These are phyloP conservation scores for Micropterix aruncella DNA, from an alignment of 2,888 invertebrate genomes.

Conservation along the genomic window DNA sequence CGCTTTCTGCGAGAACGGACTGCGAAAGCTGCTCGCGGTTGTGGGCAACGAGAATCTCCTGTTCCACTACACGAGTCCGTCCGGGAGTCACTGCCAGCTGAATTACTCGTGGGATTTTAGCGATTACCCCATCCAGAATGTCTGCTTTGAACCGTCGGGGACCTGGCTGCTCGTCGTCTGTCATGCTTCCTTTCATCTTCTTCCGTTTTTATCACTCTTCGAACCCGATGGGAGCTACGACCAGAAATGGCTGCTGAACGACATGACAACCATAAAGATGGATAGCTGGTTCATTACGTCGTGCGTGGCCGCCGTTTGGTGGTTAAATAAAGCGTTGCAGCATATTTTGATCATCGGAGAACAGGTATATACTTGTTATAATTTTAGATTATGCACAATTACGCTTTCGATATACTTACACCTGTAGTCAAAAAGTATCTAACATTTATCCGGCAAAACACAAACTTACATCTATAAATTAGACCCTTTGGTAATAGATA, in stretches of 20 bases:
- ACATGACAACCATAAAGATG: constrained; percentile 29
- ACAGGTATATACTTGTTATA: no score
- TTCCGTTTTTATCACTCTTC: constrained; percentile 34
- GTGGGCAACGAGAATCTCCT: constrained; percentile 29
- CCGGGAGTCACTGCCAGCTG: constrained; percentile 25
- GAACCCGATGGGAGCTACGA: constrained; percentile 31
- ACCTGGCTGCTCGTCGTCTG: constrained; percentile 57
- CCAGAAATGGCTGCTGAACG: constrained; percentile 33
- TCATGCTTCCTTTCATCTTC: constrained; percentile 33
- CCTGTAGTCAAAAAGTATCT: no score
- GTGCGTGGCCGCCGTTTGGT: constrained; percentile 57
- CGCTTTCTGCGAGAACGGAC: constrained; percentile 31
- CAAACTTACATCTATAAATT: no score
- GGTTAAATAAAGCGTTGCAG: constrained; percentile 60
- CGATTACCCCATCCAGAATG: constrained; percentile 44
- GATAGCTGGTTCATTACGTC: constrained; percentile 22
- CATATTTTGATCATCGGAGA: constrained; percentile 59
- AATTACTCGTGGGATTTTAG: constrained; percentile 34
- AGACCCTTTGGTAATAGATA: no score
- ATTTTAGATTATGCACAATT: no score
- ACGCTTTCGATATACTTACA: no score
- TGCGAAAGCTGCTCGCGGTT: constrained; percentile 31
- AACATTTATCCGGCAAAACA: no score
- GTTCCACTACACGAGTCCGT: constrained; percentile 27
- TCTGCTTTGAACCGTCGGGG: constrained; percentile 76